Evolutionary conservation across 2,797 vertebrate species (phyloP), one percentile per base, ranked within the genome.

Genomic region (Sarcophilus harrisii): DNA sequence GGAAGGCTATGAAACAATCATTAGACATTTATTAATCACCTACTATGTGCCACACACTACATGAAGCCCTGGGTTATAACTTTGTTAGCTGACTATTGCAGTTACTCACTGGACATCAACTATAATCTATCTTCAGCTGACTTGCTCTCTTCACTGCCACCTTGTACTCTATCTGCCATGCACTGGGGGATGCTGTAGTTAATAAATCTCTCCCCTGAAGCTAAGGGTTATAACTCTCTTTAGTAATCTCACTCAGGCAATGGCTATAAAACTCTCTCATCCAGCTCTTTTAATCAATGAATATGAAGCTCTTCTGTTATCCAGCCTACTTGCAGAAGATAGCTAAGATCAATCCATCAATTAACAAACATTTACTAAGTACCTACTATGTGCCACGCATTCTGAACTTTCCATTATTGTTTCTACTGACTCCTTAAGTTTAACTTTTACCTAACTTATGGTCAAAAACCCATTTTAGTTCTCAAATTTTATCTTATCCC

Each of bases 261-360:
- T 87, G 73, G 38, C 73, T 45, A 87, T 87, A 87, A 87, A 87
- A 45, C 73, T 45, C 73, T 87, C 73, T 87, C 73, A 87, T 87
- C 73, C 73, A 87, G 73, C 73, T 87, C 73, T 87, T 87, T 87
- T 87, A 87, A 87, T 87, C 73, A 87, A 87, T 87, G 73, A 87
- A 87, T 87, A 87, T 87, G 38, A 45, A 87, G 73, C 38, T 87
- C 21, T 87, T 49, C 38, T 87, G 21, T 45, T 38, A 87, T 87
- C 73, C 73, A 87, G 27, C 38, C 32, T 87, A 45, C 38, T 87
- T 38, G 45, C 73, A 87, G 73, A 87, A 87, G 38, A 8, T 45
- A 45, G 38, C 38, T 45, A 45, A 87, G 45, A 87, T 87, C 21
- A 27, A 45, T 45, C 38, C 38, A 87, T 87, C 73, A 87, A 45